These are phyloP conservation scores for Agrochola litura DNA, from an alignment of 2,888 invertebrate species.

Conservation along the genomic window DNA sequence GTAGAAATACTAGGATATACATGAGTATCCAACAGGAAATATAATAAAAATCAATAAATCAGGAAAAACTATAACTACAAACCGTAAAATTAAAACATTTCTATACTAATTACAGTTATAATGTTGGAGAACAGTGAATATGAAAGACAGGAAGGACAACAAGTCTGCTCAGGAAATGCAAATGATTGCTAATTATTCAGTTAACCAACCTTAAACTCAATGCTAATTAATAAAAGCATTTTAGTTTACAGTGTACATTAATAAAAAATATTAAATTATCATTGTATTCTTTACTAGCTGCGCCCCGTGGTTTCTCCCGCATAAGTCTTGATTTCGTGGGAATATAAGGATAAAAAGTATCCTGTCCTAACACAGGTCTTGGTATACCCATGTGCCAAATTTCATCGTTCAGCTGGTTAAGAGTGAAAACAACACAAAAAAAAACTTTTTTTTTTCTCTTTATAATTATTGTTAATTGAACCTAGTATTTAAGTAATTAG, in stretches of 20 bases:
- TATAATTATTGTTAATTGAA: too few species aligned
- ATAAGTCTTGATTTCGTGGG: too few species aligned
- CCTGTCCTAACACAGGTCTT: too few species aligned
- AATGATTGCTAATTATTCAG: slow-evolving; percentile 45
- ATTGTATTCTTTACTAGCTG: not conserved
- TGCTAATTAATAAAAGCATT: slow-evolving; percentile 12
- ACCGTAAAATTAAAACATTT: not conserved
- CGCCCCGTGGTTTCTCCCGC: too few species aligned
- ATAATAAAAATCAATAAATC: slow-evolving; percentile 4
- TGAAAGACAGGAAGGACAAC: slow-evolving; percentile 28
- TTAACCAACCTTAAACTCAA: slow-evolving; percentile 29
- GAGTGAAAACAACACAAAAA: too few species aligned
- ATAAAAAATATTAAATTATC: not conserved
- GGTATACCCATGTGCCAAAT: too few species aligned
- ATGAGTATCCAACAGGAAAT: not conserved
- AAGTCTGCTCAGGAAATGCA: slow-evolving; percentile 45
- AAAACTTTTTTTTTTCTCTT: too few species aligned
- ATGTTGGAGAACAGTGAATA: slow-evolving; percentile 3
- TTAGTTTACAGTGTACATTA: not conserved
- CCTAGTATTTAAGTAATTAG: too few species aligned
- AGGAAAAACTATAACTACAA: not conserved
- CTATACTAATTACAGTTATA: slow-evolving; percentile 6
- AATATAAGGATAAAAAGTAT: too few species aligned
- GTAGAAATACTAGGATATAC: not conserved
- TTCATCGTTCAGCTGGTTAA: too few species aligned